These are phyloP conservation scores for Phycodurus eques DNA, from an alignment of 2,113 vertebrate species.

Conservation along the genomic window DNA sequence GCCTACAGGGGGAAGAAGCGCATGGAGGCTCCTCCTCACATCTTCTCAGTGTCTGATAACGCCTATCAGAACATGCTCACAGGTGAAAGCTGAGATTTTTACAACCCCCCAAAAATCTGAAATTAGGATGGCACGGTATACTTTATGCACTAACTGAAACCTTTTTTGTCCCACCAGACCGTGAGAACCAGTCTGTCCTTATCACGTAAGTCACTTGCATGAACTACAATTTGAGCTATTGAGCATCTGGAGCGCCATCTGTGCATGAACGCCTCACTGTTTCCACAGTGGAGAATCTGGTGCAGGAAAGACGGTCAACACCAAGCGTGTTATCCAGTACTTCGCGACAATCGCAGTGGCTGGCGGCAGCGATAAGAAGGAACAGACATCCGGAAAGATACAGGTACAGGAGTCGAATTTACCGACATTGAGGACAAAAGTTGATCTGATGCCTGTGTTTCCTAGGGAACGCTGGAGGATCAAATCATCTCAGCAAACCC, in stretches of 20 bases:
- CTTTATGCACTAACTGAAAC: background rate
- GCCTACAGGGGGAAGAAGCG: conserved; percentile 82
- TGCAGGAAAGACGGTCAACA: conserved; percentile 87
- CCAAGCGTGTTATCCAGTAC: conserved; percentile 88
- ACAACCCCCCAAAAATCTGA: too few species aligned
- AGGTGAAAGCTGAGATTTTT: conserved; percentile 50
- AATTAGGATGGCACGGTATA: background rate
- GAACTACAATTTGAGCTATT: fast-evolving
- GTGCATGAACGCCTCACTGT: background rate
- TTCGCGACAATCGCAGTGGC: conserved; percentile 83
- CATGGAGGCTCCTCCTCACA: conserved; percentile 84
- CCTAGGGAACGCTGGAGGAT: conserved; percentile 70
- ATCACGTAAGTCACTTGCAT: conserved; percentile 72
- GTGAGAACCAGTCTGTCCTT: conserved; percentile 79
- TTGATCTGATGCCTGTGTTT: background rate
- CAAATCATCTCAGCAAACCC: conserved; percentile 70
- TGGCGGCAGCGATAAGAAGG: conserved; percentile 38
- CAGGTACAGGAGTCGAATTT: background rate
- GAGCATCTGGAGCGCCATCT: background rate
- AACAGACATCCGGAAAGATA: background rate
- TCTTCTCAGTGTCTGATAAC: conserved; percentile 85
- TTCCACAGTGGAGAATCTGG: conserved; percentile 48
- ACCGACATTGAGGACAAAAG: conserved; percentile 34
- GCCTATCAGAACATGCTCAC: conserved; percentile 85
- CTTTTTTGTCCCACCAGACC: conserved; percentile 59